Conservation (phyloP, 2,797 vertebrate genomes). For the Zonotrichia albicollis region DNA sequence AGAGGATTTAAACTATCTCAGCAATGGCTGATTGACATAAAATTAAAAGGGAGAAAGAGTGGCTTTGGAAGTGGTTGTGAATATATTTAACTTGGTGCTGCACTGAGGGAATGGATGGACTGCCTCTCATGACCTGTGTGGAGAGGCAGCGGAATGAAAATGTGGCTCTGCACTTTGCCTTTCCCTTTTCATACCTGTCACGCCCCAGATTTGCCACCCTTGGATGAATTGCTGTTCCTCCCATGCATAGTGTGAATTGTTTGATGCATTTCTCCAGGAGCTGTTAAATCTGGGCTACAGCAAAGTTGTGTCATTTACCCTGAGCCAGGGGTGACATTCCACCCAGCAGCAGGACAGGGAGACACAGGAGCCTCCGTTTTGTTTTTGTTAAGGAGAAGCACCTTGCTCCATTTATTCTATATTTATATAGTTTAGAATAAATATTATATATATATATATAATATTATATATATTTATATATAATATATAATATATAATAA, state of each 20-base stretch:
- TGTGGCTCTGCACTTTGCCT: conserved; percentile 15
- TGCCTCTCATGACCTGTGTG: conserved; percentile 21
- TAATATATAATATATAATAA: no score
- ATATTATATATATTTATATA: no score
- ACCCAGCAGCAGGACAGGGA: neutral
- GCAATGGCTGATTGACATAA: conserved; percentile 21
- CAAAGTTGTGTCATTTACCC: neutral
- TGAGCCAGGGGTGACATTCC: neutral
- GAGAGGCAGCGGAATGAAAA: conserved; percentile 54
- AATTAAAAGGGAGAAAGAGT: conserved; percentile 18
- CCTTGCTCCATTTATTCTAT: neutral
- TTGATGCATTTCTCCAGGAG: conserved; percentile 26
- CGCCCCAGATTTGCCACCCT: conserved; percentile 38
- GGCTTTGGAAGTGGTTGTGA: conserved; percentile 18
- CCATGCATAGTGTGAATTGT: conserved; percentile 35
- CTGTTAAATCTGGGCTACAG: conserved; percentile 22
- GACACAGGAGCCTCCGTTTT: neutral
- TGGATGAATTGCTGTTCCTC: conserved; percentile 45
- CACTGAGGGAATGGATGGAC: neutral
- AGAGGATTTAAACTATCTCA: neutral
- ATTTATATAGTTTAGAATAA: neutral
- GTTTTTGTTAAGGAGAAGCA: neutral
- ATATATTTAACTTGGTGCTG: conserved; percentile 31
- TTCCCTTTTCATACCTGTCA: conserved; percentile 46
- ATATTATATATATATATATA: no score